These are phyloP conservation scores for Sebastes diploproa DNA, from an alignment of 2,797 vertebrate species.

Conservation along the genomic window DNA sequence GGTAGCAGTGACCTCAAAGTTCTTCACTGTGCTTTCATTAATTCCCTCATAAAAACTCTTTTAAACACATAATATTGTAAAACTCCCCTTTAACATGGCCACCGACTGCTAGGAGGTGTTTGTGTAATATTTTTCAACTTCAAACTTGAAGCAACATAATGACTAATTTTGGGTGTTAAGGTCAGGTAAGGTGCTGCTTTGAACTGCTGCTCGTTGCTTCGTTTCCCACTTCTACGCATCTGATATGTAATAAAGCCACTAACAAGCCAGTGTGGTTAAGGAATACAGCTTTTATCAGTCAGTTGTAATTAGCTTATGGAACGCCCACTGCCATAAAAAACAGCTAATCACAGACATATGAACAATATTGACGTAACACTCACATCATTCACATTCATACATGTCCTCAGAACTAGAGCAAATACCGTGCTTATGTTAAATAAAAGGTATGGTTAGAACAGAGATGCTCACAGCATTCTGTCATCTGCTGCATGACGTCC, in stretches of 20 bases:
- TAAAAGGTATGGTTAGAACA: not conserved
- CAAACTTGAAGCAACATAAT: not conserved
- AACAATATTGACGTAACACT: not conserved
- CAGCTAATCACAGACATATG: constrained; percentile 1
- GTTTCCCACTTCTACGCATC: constrained; percentile 8
- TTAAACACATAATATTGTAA: constrained; percentile 19
- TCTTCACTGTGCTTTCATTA: constrained; percentile 5
- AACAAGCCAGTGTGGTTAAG: not conserved
- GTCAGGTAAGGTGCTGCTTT: constrained; percentile 19
- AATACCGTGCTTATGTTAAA: not conserved
- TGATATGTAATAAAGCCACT: not conserved
- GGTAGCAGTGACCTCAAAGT: constrained; percentile 27
- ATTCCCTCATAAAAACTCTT: constrained; percentile 31
- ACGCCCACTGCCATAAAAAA: not conserved
- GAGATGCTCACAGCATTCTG: not conserved
- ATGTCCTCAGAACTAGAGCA: not conserved
- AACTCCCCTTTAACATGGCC: constrained; percentile 10
- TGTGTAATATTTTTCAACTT: not conserved
- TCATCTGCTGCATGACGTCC: not conserved
- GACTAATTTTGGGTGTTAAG: not conserved
- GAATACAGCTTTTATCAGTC: not conserved
- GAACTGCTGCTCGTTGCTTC: not conserved
- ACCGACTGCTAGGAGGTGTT: constrained; percentile 16
- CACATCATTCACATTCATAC: not conserved
- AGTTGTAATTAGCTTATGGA: not conserved